Evolutionary conservation across 2,797 vertebrate species (phyloP).

Genomic region (Trachops cirrhosus): DNA sequence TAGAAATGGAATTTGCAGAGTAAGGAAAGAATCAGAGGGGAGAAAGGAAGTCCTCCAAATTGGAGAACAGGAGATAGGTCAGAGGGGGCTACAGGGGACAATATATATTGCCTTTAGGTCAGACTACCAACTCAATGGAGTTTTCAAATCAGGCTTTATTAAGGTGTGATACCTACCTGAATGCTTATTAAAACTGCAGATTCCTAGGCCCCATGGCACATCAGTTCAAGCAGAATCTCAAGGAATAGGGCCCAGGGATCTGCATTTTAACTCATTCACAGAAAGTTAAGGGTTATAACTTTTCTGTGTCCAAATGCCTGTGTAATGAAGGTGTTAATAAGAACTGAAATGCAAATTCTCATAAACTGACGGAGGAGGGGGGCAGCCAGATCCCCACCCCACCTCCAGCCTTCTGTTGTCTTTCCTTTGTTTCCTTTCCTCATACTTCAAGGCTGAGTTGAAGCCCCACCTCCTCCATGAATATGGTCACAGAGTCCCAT

Average conservation of each 20-base stretch:
- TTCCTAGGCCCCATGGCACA: not conserved
- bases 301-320: not conserved
- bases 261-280: not conserved
- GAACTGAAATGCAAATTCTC: not conserved
- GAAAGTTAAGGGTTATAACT: not conserved
- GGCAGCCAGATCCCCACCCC: not conserved
- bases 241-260: not conserved
- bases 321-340: not conserved
- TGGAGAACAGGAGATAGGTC: not conserved
- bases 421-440: not conserved
- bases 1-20: not conserved
- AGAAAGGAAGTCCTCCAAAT: not conserved
- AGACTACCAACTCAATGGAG: not conserved
- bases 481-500: not conserved
- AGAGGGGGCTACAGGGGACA: not conserved
- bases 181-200: not conserved
- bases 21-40: not conserved
- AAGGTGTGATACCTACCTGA: not conserved
- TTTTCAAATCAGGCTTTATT: not conserved
- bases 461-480: not conserved
- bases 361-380: not conserved
- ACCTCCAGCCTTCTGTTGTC: not conserved
- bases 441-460: not conserved
- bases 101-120: not conserved
- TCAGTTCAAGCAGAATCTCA: not conserved